A percentile compares a stretch with the other conserved stretches of the same genome.
These are phyloP conservation scores for Acrobasis consociella DNA, from an alignment of 2,888 invertebrate species.

Conservation along the genomic window DNA sequence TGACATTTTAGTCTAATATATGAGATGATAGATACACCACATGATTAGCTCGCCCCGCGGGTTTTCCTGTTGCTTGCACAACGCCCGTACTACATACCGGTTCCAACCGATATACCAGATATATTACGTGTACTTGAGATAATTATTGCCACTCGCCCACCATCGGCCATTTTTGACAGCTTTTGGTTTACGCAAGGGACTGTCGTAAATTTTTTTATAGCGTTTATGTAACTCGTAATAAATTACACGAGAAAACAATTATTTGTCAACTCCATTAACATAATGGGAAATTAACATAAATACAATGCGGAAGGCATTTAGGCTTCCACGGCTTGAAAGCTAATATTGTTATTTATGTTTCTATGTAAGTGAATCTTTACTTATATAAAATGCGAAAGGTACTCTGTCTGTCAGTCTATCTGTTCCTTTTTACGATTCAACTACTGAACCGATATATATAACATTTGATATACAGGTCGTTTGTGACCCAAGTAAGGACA, in stretches of 20 bases:
- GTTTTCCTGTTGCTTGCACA: constrained; percentile 15
- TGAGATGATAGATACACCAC: neutral
- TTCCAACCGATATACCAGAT: neutral
- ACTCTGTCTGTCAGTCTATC: too few relatives aligned
- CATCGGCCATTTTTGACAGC: constrained; percentile 12
- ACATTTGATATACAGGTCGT: too few relatives aligned
- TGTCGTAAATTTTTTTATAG: neutral
- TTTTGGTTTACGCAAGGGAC: constrained; percentile 13
- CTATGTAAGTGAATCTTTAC: too few relatives aligned
- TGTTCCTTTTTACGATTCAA: too few relatives aligned
- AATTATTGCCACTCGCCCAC: constrained; percentile 12
- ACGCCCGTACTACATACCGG: constrained; percentile 7
- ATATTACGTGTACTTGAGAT: constrained; percentile 3
- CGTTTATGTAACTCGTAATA: neutral
- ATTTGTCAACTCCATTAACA: neutral
- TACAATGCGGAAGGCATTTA: neutral
- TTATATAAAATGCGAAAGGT: too few relatives aligned
- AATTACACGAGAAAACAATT: neutral
- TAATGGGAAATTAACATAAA: neutral
- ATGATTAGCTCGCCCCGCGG: neutral
- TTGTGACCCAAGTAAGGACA: too few relatives aligned
- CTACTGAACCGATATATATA: too few relatives aligned
- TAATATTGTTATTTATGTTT: too few relatives aligned
- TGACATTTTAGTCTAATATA: neutral
- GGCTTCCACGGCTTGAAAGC: neutral